Percentiles rank a stretch among this genome's conserved stretches.
These are phyloP conservation scores for Craseonycteris thonglongyai DNA, from an alignment of 2,113 vertebrate species.

Conservation along the genomic window DNA sequence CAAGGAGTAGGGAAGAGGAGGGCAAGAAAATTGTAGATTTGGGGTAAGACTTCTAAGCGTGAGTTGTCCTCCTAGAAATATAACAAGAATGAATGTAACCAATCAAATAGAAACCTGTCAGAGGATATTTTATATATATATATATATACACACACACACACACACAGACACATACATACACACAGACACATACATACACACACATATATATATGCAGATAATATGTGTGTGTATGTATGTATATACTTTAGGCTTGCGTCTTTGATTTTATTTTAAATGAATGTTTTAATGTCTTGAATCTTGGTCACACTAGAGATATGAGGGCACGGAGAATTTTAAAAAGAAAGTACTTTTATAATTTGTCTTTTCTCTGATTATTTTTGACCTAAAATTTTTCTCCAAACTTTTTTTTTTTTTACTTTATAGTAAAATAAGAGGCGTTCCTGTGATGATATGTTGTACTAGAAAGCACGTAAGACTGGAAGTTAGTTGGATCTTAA, in stretches of 20 bases:
- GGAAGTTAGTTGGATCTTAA: not conserved
- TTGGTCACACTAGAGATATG: not conserved
- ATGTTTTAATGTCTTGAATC: not conserved
- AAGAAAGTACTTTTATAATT: not conserved
- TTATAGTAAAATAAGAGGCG: not conserved
- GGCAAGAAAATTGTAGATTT: not conserved
- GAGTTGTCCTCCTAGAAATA: not conserved
- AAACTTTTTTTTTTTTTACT: not conserved
- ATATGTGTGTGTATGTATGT: too few relatives aligned
- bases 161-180: too few relatives aligned
- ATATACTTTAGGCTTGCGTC: not conserved
- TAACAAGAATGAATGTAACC: not conserved
- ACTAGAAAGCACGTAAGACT: not conserved
- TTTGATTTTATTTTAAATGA: not conserved
- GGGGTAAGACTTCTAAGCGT: not conserved
- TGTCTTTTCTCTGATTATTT: not conserved
- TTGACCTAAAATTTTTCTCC: not conserved
- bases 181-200: too few relatives aligned
- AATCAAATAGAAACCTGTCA: slow-evolving; percentile 17
- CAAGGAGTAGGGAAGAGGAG: not conserved
- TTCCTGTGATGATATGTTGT: not conserved
- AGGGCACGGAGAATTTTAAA: not conserved
- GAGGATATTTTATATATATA: not conserved
- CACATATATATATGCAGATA: too few relatives aligned
- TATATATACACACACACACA: too few relatives aligned